phyloP scores from a whole-genome alignment of 1,140 invertebrate species.

The Harlomillsia oculata region DNA sequence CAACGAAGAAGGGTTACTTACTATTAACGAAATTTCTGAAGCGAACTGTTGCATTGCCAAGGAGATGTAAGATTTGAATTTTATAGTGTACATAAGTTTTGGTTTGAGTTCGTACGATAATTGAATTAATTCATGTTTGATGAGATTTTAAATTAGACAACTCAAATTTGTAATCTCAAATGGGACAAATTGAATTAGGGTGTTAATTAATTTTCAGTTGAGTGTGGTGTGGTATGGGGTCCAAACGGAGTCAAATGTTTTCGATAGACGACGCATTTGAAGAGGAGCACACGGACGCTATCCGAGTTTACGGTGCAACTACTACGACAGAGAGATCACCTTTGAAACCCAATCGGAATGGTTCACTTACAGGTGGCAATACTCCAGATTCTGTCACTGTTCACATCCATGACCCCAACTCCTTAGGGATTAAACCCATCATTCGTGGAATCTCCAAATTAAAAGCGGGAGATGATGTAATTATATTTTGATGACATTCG shows the following conservation, averaged over 20 bases:
- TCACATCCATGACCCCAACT: conserved; percentile 32
- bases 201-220: neutral
- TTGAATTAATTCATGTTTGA: neutral
- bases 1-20: no score
- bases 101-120: neutral
- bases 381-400: conserved; percentile 26
- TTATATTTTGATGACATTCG: neutral
- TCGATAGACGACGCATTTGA: conserved; percentile 73
- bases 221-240: conserved; percentile 28
- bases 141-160: neutral
- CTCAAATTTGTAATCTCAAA: neutral
- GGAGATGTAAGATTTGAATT: no score
- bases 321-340: conserved; percentile 52
- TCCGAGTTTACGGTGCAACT: conserved; percentile 63
- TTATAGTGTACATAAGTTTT: neutral
- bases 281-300: conserved; percentile 66
- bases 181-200: neutral
- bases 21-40: no score
- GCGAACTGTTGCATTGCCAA: no score
- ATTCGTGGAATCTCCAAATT: conserved; percentile 24
- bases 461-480: conserved; percentile 37
- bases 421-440: conserved; percentile 29
- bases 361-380: conserved; percentile 11
- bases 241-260: conserved; percentile 47
- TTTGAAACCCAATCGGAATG: conserved; percentile 39